A percentile compares a stretch with the other conserved stretches of the same genome.
These are phyloP conservation scores for Carcharodon carcharias DNA, from an alignment of 2,797 vertebrate genomes.

Conservation along the genomic window DNA sequence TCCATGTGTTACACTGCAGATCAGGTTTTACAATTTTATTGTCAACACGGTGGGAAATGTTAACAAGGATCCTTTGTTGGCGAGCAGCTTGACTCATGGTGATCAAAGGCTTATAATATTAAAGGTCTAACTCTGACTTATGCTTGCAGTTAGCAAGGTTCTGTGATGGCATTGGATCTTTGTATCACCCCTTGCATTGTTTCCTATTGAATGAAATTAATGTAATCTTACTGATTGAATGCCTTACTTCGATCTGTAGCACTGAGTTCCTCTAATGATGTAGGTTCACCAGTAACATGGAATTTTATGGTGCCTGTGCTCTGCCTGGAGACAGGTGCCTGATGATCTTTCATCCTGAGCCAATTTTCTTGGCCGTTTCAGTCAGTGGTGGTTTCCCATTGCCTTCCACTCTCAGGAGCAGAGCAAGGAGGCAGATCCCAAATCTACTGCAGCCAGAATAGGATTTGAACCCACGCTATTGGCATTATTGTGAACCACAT, in stretches of 20 bases:
- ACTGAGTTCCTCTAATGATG: background rate
- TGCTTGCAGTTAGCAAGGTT: background rate
- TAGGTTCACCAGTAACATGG: background rate
- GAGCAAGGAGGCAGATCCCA: background rate
- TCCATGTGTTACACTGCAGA: background rate
- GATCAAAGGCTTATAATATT: background rate
- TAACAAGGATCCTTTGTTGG: background rate
- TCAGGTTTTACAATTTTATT: background rate
- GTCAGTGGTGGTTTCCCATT: background rate
- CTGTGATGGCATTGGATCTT: background rate
- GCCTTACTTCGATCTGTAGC: background rate
- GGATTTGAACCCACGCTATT: background rate
- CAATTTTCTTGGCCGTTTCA: background rate
- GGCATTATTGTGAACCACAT: background rate
- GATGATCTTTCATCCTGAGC: background rate
- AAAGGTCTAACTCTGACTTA: background rate
- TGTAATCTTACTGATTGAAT: background rate
- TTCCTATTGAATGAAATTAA: background rate
- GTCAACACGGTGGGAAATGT: background rate
- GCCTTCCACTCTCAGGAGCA: background rate
- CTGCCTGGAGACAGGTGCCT: background rate
- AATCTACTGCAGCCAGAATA: background rate
- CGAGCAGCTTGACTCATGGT: background rate
- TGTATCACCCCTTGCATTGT: background rate
- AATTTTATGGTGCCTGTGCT: background rate